Evolutionary conservation across 2,797 vertebrate species (phyloP).

Genomic region (Choloepus didactylus): DNA sequence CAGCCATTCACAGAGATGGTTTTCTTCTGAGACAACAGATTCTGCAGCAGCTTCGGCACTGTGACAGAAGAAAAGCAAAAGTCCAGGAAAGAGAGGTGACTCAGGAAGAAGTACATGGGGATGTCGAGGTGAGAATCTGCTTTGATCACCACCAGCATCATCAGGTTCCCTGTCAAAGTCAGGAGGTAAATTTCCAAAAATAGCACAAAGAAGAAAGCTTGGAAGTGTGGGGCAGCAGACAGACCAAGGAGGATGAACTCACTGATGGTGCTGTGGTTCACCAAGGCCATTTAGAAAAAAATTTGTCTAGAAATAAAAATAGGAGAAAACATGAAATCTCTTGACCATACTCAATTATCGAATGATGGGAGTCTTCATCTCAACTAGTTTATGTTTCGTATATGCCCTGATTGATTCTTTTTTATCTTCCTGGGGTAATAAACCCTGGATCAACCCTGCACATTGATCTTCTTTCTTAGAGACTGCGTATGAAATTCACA

Average conservation of each 20-base stretch:
- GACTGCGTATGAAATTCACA: no score
- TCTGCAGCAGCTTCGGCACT: conserved; percentile 60
- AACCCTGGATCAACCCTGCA: no score
- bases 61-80: conserved; percentile 68
- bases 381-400: no score
- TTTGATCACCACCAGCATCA: conserved; percentile 57
- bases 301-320: no score
- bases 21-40: neutral
- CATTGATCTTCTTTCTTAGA: no score
- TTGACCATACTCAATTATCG: no score
- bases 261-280: no score
- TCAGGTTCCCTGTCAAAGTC: conserved; percentile 59
- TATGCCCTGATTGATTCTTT: no score
- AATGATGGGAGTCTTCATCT: no score
- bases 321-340: no score
- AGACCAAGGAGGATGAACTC: neutral
- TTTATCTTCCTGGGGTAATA: no score
- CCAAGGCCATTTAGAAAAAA: no score
- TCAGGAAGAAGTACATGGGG: conserved; percentile 76
- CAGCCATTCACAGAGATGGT: neutral
- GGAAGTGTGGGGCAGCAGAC: neutral
- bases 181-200: conserved; percentile 43
- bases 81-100: conserved; percentile 67
- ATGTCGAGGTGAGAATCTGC: conserved; percentile 51
- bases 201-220: conserved; percentile 29